phyloP scores from a whole-genome alignment of 2,113 vertebrate genomes.

The Mystacornis crossleyi region DNA sequence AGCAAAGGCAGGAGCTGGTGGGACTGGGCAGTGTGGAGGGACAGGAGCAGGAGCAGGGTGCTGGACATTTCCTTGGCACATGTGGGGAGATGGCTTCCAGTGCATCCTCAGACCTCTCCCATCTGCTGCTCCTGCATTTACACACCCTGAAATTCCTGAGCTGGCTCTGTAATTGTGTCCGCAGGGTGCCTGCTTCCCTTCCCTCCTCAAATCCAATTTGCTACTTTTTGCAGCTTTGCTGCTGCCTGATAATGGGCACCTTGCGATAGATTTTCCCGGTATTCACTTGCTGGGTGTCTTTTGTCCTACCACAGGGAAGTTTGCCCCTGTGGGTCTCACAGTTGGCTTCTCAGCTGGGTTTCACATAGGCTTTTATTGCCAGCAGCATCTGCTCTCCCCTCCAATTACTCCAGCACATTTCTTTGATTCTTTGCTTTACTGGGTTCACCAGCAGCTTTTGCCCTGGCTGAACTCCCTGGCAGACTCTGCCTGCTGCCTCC shows the following conservation, averaged over 20 bases:
- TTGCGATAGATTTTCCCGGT: neutral
- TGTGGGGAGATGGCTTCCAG: neutral
- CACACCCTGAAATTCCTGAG: neutral
- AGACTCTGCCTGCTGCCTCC: neutral
- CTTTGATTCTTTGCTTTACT: neutral
- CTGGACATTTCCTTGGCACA: neutral
- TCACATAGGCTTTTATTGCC: constrained; percentile 5
- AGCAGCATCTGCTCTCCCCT: constrained; percentile 36
- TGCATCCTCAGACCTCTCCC: neutral
- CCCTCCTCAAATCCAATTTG: neutral
- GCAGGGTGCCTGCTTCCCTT: neutral
- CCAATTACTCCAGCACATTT: constrained; percentile 12
- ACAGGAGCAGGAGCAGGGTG: neutral
- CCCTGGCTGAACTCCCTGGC: neutral
- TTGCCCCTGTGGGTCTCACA: constrained; percentile 33
- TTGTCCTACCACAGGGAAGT: constrained; percentile 36
- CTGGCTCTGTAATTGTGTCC: constrained; percentile 1
- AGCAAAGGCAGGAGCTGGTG: neutral
- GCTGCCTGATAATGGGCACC: constrained; percentile 33
- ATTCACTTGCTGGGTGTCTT: constrained; percentile 12
- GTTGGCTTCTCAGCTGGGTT: constrained; percentile 48
- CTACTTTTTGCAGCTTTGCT: neutral
- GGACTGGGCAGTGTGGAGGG: neutral
- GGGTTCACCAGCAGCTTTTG: neutral
- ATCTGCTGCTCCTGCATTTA: neutral